Evolutionary conservation across 2,888 invertebrate species (phyloP).

Genomic region (Muscina levida): DNA sequence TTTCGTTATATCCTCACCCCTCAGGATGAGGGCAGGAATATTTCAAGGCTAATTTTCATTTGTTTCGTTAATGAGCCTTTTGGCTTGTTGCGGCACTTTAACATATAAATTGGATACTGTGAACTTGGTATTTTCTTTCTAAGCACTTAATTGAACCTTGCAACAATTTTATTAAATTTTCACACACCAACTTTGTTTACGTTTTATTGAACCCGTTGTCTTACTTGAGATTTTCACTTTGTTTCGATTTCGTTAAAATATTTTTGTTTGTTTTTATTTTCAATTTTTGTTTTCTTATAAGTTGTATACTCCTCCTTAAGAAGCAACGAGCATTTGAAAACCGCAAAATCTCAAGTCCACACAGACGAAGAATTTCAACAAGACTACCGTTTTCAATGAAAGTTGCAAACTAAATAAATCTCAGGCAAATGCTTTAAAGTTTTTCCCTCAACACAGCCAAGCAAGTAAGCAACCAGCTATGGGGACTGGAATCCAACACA

Average conservation of each 20-base stretch:
- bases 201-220: too few species aligned
- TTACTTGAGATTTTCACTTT: too few species aligned
- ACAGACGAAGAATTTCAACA: slow-evolving; percentile 61
- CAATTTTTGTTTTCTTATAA: background rate
- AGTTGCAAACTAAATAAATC: slow-evolving; percentile 78
- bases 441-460: slow-evolving; percentile 45
- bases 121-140: too few species aligned
- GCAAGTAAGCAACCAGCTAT: background rate
- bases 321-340: slow-evolving; percentile 29
- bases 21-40: too few species aligned
- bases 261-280: background rate
- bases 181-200: background rate
- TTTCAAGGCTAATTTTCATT: too few species aligned
- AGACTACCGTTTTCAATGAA: slow-evolving; percentile 77
- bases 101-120: too few species aligned
- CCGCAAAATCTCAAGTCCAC: slow-evolving; percentile 22
- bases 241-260: too few species aligned
- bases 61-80: too few species aligned
- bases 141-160: too few species aligned
- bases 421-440: slow-evolving; percentile 67
- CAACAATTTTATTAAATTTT: background rate
- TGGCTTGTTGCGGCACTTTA: too few species aligned
- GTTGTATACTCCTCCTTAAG: slow-evolving; percentile 9
- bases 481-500: background rate
- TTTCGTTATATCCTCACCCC: too few species aligned